These are phyloP conservation scores for Tolmerus cingulatus DNA, from an alignment of 2,888 invertebrate genomes.

Conservation along the genomic window DNA sequence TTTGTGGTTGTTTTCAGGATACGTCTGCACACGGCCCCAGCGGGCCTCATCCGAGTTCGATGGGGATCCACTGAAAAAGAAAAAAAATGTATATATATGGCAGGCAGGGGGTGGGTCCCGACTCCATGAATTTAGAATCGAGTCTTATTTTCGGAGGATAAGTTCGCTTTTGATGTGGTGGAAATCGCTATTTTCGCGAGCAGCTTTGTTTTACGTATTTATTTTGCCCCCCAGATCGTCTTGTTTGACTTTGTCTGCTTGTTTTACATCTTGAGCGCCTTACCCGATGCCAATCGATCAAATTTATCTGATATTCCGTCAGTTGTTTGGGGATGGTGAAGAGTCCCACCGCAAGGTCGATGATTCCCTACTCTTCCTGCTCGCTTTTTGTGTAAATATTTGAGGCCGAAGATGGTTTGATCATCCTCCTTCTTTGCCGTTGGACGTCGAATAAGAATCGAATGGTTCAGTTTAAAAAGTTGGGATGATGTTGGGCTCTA, in stretches of 20 bases:
- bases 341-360: background rate
- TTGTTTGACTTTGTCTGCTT: constrained; percentile 19
- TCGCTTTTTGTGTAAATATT: constrained; percentile 13
- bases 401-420: background rate
- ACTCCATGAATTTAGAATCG: constrained; percentile 24
- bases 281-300: constrained; percentile 33
- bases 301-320: constrained; percentile 32
- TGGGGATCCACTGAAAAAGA: background rate
- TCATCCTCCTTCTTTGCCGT: background rate
- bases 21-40: background rate
- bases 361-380: background rate
- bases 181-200: background rate
- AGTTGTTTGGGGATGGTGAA: background rate
- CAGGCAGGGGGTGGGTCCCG: background rate
- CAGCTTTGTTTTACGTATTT: constrained; percentile 24
- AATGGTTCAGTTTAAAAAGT: background rate
- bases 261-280: constrained; percentile 26
- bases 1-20: constrained; percentile 39
- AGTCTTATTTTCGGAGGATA: constrained; percentile 18
- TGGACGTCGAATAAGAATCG: background rate
- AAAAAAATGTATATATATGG: background rate
- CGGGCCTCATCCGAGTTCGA: background rate
- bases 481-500: background rate
- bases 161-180: constrained; percentile 30
- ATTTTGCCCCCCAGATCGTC: background rate